Conservation (phyloP, 2,888 invertebrate species). For the Cryptosula pallasiana region DNA sequence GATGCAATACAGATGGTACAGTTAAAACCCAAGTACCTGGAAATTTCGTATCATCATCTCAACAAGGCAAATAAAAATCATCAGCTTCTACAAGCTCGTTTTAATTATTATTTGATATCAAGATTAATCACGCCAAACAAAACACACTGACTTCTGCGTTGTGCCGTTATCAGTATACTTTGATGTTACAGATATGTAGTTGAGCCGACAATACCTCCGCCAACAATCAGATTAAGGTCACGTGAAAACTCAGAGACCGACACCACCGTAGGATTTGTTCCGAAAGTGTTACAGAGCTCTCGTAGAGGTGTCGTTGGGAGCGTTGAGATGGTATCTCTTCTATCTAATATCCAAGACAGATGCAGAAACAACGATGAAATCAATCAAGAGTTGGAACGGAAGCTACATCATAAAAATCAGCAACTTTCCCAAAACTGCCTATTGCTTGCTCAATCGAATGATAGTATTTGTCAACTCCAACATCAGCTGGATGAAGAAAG, state of each 20-base stretch:
- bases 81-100: too few relatives aligned
- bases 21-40: too few relatives aligned
- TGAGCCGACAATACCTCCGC: background rate
- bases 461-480: background rate
- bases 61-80: too few relatives aligned
- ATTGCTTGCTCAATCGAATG: background rate
- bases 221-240: background rate
- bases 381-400: background rate
- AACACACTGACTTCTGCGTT: too few relatives aligned
- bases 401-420: background rate
- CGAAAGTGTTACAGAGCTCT: background rate
- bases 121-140: too few relatives aligned
- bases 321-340: background rate
- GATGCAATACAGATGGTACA: too few relatives aligned
- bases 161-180: too few relatives aligned
- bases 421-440: background rate
- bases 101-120: too few relatives aligned
- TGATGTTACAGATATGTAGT: background rate
- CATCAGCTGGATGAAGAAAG: background rate
- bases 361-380: background rate
- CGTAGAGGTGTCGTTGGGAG: background rate
- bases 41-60: too few relatives aligned
- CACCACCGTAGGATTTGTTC: background rate
- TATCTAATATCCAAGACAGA: background rate
- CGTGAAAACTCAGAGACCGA: background rate